phyloP scores from a whole-genome alignment of 2,797 vertebrate species.

The Girardinus metallicus region DNA sequence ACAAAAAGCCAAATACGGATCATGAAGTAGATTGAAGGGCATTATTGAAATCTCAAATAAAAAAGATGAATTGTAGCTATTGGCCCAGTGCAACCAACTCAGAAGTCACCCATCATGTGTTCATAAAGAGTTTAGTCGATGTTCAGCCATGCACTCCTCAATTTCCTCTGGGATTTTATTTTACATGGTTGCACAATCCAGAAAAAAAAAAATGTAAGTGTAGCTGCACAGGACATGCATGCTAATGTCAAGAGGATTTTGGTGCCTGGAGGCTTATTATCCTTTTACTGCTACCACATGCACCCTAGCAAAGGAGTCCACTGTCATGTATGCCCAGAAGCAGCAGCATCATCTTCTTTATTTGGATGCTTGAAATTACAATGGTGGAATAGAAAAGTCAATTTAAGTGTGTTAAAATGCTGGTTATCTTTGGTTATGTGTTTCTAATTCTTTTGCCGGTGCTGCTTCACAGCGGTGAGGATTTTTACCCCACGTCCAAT shows the following conservation, averaged over 20 bases:
- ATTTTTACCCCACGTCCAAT: constrained; percentile 93
- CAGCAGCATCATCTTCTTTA: constrained; percentile 17
- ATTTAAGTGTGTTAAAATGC: constrained; percentile 31
- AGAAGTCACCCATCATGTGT: constrained; percentile 62
- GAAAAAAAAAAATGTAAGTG: constrained; percentile 22
- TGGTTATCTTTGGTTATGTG: constrained; percentile 43
- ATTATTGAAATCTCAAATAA: constrained; percentile 44
- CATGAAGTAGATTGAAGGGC: constrained; percentile 13
- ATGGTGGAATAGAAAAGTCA: constrained; percentile 47
- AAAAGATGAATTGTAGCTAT: constrained; percentile 42
- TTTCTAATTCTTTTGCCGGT: constrained; percentile 52
- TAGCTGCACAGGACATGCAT: constrained; percentile 13
- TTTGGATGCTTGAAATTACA: constrained; percentile 29
- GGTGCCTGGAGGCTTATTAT: constrained; percentile 29
- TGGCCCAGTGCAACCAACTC: constrained; percentile 14
- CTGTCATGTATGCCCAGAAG: constrained; percentile 26
- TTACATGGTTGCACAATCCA: constrained; percentile 13
- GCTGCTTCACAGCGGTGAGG: constrained; percentile 84
- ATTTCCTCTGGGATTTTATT: constrained; percentile 29
- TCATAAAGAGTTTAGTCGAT: constrained; percentile 59
- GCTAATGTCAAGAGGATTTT: constrained; percentile 28
- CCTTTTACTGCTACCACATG: constrained; percentile 36
- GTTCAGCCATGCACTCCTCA: background rate
- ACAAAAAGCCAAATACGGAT: background rate
- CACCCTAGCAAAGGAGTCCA: constrained; percentile 48